Evolutionary conservation across 2,888 invertebrate species (phyloP), one percentile per base, ranked within the genome.

Genomic region (Parnassius mnemosyne): DNA sequence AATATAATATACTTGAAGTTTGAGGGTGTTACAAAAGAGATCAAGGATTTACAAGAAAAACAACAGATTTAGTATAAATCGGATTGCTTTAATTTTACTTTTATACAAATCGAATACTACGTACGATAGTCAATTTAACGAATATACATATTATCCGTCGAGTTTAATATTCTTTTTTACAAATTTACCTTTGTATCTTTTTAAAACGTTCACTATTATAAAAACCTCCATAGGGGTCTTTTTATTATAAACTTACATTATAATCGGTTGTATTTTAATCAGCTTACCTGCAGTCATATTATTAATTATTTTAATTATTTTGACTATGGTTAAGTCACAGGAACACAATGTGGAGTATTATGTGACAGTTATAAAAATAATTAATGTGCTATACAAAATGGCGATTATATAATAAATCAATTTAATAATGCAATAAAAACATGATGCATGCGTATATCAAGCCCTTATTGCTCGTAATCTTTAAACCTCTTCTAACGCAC

Each of bases 31-130:
- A 7, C 5, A 34, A 34, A 7, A n/a, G 41, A n/a, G 53, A 1
- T 12, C 5, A 9, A 53, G 13, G 43, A 43, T 13, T 54, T 12
- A 20, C 20, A 20, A 89, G 87, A 84, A 70, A 91, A 89, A 92
- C 87, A 70, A 77, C 75, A 67, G 9, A 5, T 43, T 57, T 86
- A 88, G 84, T 91, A 92, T 89, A 92, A 92, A 92, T 89, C 89
- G 89, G 91, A 92, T 92, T 87, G 90, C 87, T 92, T 92, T 92
- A 92, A 88, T 92, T 89, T 90, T 85, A 90, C 77, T 92, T 91
- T 92, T 92, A 91, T 92, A 92, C 91, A 92, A 92, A 92, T 90
- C 87, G 91, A 92, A 84, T 89, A 83, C 92, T 92, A 92, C 91
- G 89, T 89, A 87, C 85, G 87, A 83, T 90, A 92, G 84, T 88